A percentile compares a stretch with the other conserved stretches of the same genome.
These are phyloP conservation scores for Ivindomyrus marchei DNA, from an alignment of 2,113 vertebrate species.

Conservation along the genomic window DNA sequence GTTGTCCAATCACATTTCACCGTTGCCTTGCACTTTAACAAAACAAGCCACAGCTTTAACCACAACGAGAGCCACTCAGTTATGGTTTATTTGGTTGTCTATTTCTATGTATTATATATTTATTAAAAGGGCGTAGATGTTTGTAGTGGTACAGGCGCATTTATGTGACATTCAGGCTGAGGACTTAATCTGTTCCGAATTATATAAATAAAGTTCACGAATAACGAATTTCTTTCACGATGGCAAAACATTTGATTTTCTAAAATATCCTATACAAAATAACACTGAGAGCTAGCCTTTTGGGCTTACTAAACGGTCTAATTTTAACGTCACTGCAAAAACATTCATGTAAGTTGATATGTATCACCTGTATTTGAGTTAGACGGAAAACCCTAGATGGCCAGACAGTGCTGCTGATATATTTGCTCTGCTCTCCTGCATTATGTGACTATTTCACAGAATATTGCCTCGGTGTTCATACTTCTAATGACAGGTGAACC, in stretches of 20 bases:
- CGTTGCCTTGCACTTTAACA: background rate
- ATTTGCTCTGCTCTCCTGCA: background rate
- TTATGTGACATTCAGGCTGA: background rate
- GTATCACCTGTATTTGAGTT: background rate
- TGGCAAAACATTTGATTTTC: background rate
- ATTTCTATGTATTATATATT: background rate
- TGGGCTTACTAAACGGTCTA: background rate
- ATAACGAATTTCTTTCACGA: background rate
- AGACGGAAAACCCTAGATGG: background rate
- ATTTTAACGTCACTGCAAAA: background rate
- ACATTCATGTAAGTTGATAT: background rate
- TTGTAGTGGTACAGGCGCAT: background rate
- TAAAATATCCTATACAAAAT: background rate
- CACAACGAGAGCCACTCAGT: background rate
- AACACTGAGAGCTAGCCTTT: background rate
- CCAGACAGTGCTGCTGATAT: background rate
- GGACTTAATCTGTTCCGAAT: background rate
- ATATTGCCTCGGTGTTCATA: background rate
- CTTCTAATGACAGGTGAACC: background rate
- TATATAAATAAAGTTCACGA: background rate
- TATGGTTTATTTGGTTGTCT: background rate
- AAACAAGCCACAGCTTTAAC: background rate
- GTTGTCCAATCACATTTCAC: background rate
- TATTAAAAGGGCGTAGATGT: background rate
- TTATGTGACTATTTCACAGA: background rate